Percentiles rank a stretch among this genome's conserved stretches.
Conservation (phyloP, 2,797 vertebrate genomes). For the Cyclura pinguis region DNA sequence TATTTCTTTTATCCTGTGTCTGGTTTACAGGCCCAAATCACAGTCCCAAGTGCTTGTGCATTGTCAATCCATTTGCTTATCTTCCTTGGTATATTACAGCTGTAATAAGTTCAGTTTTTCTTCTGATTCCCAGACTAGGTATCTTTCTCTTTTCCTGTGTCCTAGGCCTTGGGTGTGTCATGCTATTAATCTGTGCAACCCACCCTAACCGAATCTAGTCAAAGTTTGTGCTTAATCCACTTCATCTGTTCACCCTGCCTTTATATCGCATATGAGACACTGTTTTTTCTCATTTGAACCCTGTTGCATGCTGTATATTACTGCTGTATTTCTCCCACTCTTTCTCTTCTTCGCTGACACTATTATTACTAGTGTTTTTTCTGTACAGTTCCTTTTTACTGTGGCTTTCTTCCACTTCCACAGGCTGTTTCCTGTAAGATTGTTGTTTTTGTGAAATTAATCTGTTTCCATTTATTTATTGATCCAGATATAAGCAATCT, state of each 20-base stretch:
- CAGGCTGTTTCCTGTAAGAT: neutral
- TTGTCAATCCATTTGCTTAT: neutral
- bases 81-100: neutral
- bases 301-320: neutral
- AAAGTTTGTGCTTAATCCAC: neutral
- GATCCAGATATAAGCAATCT: too few species aligned
- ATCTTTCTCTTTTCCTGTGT: neutral
- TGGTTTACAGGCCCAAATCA: neutral
- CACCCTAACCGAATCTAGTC: neutral
- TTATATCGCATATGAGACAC: neutral
- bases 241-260: neutral
- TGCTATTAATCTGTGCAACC: neutral
- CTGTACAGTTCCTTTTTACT: neutral
- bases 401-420: neutral
- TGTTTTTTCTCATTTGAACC: neutral
- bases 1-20: neutral
- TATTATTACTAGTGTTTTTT: neutral
- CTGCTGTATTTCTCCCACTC: neutral
- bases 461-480: too few species aligned
- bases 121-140: neutral
- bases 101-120: neutral
- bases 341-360: too few species aligned
- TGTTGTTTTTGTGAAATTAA: neutral
- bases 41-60: neutral
- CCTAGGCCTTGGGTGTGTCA: neutral